These are phyloP conservation scores for Lucilia sericata DNA, from an alignment of 1,140 invertebrate species.

Conservation along the genomic window DNA sequence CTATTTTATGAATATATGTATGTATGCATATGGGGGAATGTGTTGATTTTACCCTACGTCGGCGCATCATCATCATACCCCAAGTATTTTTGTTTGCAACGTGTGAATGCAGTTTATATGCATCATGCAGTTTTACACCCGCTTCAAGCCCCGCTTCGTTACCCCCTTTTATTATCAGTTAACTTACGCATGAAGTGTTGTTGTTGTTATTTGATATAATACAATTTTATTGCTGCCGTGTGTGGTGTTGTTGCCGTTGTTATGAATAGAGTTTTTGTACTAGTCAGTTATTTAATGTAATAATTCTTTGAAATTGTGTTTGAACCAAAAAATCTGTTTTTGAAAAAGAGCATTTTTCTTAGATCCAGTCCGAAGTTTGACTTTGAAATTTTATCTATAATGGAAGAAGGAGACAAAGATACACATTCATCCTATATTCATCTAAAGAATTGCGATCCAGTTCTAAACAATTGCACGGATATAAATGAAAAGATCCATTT, in stretches of 20 bases:
- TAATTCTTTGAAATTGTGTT: not conserved
- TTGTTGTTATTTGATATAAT: not conserved
- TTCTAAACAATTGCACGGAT: too few relatives aligned
- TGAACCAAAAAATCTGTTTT: too few relatives aligned
- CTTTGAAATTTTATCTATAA: too few relatives aligned
- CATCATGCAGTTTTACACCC: constrained; percentile 19
- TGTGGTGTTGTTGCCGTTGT: not conserved
- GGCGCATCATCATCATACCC: constrained; percentile 33
- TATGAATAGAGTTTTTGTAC: constrained; percentile 5
- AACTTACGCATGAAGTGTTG: constrained; percentile 20
- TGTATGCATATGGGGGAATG: not conserved
- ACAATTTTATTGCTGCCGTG: constrained; percentile 21
- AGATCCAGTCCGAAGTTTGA: too few relatives aligned
- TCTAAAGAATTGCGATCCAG: too few relatives aligned
- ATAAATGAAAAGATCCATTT: too few relatives aligned
- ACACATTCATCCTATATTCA: too few relatives aligned
- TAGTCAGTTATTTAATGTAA: not conserved
- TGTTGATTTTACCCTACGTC: constrained; percentile 22
- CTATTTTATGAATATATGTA: constrained; percentile 5
- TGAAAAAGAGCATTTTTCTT: too few relatives aligned
- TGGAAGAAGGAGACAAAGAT: too few relatives aligned
- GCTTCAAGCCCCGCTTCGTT: constrained; percentile 9
- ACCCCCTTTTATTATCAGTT: not conserved
- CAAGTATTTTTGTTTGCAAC: not conserved
- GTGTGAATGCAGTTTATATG: constrained; percentile 21